Evolutionary conservation across 2,113 vertebrate genomes (phyloP), one percentile per base, ranked within the genome.

Genomic region (Amazona guildingii): DNA sequence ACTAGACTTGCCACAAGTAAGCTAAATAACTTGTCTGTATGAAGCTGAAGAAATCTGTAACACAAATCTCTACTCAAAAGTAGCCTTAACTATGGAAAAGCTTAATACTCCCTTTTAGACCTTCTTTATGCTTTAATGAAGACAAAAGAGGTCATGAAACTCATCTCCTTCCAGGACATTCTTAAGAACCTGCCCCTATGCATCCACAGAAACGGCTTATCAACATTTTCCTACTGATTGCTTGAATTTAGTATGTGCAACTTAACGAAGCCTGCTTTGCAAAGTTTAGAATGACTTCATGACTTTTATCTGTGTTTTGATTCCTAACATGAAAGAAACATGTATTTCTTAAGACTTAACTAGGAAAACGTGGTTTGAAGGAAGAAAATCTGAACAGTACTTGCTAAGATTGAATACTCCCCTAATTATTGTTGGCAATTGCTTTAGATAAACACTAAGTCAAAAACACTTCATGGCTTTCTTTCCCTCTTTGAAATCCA

Each of bases 271-370:
- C 10, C 39, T 84, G 44, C 69, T 73, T 55, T 90, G 73, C 64
- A 66, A 67, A 73, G 69, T 46, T 61, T 46, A 70, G 33, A 92
- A 86, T 88, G 49, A 95, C 94, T 87, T 96, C 89, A 94, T 92
- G 64, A 69, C 67, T 96, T 95, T 92, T 95, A 97, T 92, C 94
- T 88, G 4, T 90, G 88, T 96, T 97, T 93, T 90, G 88, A 88
- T 88, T 95, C 76, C 73, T 57, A 35, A 78, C 92, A 90, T 88
- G 66, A 93, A 96, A 96, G 95, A 81, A 78, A 72, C 61, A 86
- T 14, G 39, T 37, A 33, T 46, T 94, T 80, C 91, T 78, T 59
- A 28, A 49, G 72, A 64, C 51, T 88, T 73, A 59, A 66, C 49
- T 59, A 78, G 55, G 69, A 73, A 95, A 94, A 83, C 3, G 4